Evolutionary conservation across 2,888 invertebrate species (phyloP).

Genomic region (Junonia oenone): DNA sequence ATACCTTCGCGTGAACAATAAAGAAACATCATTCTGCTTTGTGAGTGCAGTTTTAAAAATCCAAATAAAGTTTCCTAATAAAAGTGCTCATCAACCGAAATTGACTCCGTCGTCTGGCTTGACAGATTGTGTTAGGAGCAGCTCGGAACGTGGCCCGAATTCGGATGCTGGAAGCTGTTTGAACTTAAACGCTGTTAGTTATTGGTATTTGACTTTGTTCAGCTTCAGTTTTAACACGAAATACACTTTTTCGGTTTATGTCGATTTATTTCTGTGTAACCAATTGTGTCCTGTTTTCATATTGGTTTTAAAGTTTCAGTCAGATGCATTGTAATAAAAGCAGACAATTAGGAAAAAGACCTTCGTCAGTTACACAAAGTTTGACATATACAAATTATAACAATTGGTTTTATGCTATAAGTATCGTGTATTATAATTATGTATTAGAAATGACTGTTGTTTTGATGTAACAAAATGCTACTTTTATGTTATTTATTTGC

Average conservation of each 20-base stretch:
- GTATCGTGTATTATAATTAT: too few relatives aligned
- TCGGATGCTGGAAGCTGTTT: background rate
- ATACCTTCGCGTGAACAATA: constrained; percentile 17
- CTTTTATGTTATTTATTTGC: too few relatives aligned
- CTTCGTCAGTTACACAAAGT: too few relatives aligned
- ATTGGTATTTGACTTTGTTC: background rate
- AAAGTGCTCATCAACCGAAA: constrained; percentile 51
- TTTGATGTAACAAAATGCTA: too few relatives aligned
- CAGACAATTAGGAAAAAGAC: too few relatives aligned
- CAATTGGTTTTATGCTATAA: too few relatives aligned
- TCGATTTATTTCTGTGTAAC: background rate
- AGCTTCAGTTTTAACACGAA: background rate
- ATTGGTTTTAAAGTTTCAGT: too few relatives aligned
- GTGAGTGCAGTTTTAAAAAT: constrained; percentile 39
- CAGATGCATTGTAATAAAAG: too few relatives aligned
- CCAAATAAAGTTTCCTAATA: constrained; percentile 48
- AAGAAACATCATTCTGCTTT: constrained; percentile 10
- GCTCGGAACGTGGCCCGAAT: background rate
- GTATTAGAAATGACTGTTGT: too few relatives aligned
- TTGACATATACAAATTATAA: too few relatives aligned
- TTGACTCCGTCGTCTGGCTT: constrained; percentile 28
- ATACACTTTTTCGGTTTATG: background rate
- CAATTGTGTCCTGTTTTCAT: too few relatives aligned
- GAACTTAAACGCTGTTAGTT: background rate
- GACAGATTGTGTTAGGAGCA: background rate